phyloP scores from a whole-genome alignment of 2,888 invertebrate species.

The Chalcosyrphus nemorum region DNA sequence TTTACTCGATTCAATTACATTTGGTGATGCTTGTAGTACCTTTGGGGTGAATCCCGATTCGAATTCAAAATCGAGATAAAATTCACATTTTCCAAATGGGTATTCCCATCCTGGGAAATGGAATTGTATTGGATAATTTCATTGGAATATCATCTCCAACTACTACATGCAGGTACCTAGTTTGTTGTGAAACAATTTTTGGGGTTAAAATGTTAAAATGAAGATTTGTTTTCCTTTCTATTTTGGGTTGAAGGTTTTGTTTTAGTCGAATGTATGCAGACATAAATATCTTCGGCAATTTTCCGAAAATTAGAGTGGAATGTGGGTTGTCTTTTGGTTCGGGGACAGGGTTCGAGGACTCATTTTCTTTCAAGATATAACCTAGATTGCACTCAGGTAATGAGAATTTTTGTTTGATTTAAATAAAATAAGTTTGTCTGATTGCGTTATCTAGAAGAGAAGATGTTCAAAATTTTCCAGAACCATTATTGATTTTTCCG shows the following conservation, averaged over 20 bases:
- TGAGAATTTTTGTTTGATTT: too few relatives aligned
- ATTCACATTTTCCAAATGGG: constrained; percentile 30
- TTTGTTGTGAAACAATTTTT: not conserved
- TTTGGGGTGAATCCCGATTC: constrained; percentile 15
- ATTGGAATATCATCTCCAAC: not conserved
- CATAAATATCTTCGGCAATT: too few relatives aligned
- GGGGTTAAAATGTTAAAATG: not conserved
- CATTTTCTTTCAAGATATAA: too few relatives aligned
- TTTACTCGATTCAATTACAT: constrained; percentile 52
- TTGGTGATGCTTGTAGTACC: constrained; percentile 31
- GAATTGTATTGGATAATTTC: constrained; percentile 15
- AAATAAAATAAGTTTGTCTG: too few relatives aligned
- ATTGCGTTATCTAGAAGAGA: too few relatives aligned
- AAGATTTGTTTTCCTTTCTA: not conserved
- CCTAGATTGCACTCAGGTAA: too few relatives aligned
- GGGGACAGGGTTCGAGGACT: too few relatives aligned
- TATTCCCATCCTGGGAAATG: constrained; percentile 11
- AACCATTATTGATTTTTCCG: too few relatives aligned
- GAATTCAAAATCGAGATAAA: constrained; percentile 20
- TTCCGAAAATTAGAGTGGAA: too few relatives aligned
- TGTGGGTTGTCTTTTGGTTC: too few relatives aligned
- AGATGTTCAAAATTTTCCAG: too few relatives aligned
- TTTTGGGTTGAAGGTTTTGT: not conserved
- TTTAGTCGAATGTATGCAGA: too few relatives aligned
- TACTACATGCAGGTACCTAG: not conserved